A percentile compares a stretch with the other conserved stretches of the same genome.
Evolutionary conservation across 2,797 vertebrate genomes (phyloP).

Genomic region (Muraenolepis orangiensis): DNA sequence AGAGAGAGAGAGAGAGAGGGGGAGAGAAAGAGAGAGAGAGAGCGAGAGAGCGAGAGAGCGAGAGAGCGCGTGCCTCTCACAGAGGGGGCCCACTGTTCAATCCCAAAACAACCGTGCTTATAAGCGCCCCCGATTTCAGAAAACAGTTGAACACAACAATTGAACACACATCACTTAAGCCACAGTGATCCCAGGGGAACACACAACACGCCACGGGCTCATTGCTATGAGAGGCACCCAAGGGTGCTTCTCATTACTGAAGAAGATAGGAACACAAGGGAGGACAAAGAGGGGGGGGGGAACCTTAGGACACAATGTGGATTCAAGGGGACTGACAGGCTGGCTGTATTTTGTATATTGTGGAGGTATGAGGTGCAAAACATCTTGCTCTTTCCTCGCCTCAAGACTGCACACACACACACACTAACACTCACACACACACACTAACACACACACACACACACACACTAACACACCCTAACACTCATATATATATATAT

Average conservation of each 20-base stretch:
- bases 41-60: no score
- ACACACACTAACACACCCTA: no score
- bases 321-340: background rate
- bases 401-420: constrained; percentile 6
- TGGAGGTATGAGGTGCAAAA: constrained; percentile 30
- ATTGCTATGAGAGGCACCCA: constrained; percentile 23
- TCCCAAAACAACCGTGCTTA: constrained; percentile 2
- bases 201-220: constrained; percentile 17
- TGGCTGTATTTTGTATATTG: background rate
- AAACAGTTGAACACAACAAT: constrained; percentile 18
- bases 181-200: background rate
- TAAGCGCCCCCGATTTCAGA: constrained; percentile 10
- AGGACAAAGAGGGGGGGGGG: background rate
- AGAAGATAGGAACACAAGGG: background rate
- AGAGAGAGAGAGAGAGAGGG: no score
- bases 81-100: background rate
- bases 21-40: no score
- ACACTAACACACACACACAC: no score
- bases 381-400: constrained; percentile 7
- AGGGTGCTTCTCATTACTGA: constrained; percentile 11
- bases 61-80: background rate
- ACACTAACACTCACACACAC: constrained; percentile 28
- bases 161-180: constrained; percentile 13
- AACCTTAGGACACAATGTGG: background rate
- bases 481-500: no score